phyloP scores from a whole-genome alignment of 2,113 vertebrate species.

The Carassius auratus region DNA sequence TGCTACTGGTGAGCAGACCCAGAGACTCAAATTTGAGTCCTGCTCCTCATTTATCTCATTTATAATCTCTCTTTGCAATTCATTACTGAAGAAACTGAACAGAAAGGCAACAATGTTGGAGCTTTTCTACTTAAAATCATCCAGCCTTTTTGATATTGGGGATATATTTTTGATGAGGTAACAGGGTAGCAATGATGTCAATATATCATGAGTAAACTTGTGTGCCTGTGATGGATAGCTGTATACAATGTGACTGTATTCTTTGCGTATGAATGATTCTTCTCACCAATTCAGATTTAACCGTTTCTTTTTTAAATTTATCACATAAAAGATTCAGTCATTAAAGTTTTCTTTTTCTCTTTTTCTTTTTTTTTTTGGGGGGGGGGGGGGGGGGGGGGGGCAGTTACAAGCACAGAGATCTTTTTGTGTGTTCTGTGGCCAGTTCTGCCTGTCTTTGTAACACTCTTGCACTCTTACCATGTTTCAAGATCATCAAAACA shows the following conservation, averaged over 20 bases:
- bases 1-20: conserved; percentile 54
- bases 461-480: background rate
- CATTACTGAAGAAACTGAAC: conserved; percentile 38
- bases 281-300: background rate
- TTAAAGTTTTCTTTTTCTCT: no score
- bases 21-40: conserved; percentile 46
- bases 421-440: no score
- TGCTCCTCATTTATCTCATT: conserved; percentile 43
- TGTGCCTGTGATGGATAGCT: background rate
- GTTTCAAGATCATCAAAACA: background rate
- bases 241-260: background rate
- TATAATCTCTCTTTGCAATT: conserved; percentile 49
- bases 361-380: no score
- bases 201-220: background rate
- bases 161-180: background rate
- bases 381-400: no score
- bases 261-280: background rate
- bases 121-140: background rate
- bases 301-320: background rate
- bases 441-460: background rate
- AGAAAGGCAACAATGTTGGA: conserved; percentile 29
- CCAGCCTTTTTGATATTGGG: background rate
- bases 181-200: background rate
- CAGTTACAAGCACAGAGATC: no score
- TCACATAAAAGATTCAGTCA: background rate